phyloP scores from a whole-genome alignment of 2,113 vertebrate species.

The Acanthochromis polyacanthus region DNA sequence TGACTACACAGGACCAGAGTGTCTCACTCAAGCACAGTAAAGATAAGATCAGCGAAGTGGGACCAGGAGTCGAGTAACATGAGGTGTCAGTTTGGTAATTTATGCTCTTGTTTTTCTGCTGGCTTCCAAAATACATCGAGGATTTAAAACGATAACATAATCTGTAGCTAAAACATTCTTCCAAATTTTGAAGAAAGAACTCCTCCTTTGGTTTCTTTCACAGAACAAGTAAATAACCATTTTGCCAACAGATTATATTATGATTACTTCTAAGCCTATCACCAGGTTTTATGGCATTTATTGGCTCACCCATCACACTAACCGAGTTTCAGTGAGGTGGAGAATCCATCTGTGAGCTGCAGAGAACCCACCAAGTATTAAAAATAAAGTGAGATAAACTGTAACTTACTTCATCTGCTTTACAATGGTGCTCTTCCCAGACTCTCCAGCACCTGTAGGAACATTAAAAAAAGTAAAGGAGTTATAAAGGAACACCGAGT shows the following conservation, averaged over 20 bases:
- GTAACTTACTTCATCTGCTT: slow-evolving; percentile 99
- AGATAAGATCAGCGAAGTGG: not conserved
- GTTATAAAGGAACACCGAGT: slow-evolving; percentile 25
- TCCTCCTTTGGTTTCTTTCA: no score
- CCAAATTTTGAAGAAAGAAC: no score
- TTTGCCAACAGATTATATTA: not conserved
- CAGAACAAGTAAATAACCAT: no score
- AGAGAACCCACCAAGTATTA: not conserved
- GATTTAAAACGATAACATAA: no score
- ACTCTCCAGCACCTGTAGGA: slow-evolving; percentile 93
- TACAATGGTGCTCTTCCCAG: slow-evolving; percentile 98
- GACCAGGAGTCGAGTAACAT: not conserved
- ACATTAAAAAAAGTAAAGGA: slow-evolving; percentile 54
- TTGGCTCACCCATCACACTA: not conserved
- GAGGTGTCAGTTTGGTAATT: not conserved
- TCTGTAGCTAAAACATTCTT: no score
- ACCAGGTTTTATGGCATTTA: not conserved
- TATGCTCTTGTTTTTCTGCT: no score
- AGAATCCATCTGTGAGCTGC: not conserved
- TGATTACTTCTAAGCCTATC: not conserved
- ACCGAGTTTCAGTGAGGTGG: not conserved
- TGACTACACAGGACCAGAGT: not conserved
- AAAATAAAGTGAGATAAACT: not conserved
- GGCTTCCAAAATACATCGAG: no score
- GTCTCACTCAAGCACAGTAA: not conserved